Conservation (phyloP, 2,888 invertebrate genomes). For the Andrena bicolor region DNA sequence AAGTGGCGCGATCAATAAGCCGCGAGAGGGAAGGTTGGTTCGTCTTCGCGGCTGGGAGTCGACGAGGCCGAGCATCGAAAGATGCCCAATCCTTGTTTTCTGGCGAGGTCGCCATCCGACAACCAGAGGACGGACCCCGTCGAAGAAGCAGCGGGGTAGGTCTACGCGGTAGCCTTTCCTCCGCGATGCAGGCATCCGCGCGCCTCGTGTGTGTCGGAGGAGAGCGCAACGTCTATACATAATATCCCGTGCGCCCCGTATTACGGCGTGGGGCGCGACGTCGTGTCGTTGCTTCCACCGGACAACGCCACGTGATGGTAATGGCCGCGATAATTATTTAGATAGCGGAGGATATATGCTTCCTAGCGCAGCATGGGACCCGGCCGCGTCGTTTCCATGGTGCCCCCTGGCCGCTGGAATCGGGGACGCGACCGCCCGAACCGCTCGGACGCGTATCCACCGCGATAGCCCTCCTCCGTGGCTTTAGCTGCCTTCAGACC, state of each 20-base stretch:
- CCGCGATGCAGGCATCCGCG: slow-evolving; percentile 19
- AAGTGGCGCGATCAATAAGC: slow-evolving; percentile 82
- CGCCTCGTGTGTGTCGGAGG: slow-evolving; percentile 47
- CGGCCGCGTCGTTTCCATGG: slow-evolving; percentile 76
- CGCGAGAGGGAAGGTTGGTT: slow-evolving; percentile 61
- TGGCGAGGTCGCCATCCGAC: slow-evolving; percentile 10
- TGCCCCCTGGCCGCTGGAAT: slow-evolving; percentile 64
- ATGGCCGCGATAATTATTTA: slow-evolving; percentile 83
- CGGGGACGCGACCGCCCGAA: slow-evolving; percentile 63
- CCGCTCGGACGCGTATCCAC: slow-evolving; percentile 42
- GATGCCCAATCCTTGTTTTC: slow-evolving; percentile 32
- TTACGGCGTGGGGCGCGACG: slow-evolving; percentile 73
- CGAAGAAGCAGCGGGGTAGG: slow-evolving; percentile 39
- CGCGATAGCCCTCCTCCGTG: slow-evolving; percentile 28
- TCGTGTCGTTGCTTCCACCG: slow-evolving; percentile 77
- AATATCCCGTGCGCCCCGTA: slow-evolving; percentile 70
- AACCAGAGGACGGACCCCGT: neutral
- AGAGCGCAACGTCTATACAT: slow-evolving; percentile 65
- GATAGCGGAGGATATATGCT: slow-evolving; percentile 82
- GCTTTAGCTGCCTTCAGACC: neutral
- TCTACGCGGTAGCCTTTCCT: slow-evolving; percentile 34
- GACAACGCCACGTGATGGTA: slow-evolving; percentile 82
- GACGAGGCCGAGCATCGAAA: slow-evolving; percentile 56
- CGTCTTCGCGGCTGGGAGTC: slow-evolving; percentile 75
- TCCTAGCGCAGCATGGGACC: slow-evolving; percentile 82